Evolutionary conservation across 1,140 invertebrate genomes (phyloP), one percentile per base, ranked within the genome.

Genomic region (Eriocheir sinensis): DNA sequence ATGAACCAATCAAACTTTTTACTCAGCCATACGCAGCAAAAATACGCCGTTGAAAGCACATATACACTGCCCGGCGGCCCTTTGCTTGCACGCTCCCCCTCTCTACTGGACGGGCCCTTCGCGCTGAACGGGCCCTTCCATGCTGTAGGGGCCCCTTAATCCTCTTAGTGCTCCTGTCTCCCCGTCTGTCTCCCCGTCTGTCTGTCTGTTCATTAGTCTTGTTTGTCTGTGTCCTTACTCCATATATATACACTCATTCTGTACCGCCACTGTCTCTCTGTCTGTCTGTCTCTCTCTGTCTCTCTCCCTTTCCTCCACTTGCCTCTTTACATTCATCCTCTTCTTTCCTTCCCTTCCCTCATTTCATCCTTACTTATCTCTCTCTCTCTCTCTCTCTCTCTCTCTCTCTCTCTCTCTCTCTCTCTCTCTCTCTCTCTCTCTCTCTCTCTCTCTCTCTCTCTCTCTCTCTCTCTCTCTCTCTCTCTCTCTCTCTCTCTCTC

Each of bases 131-230:
- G n/a, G n/a, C n/a, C n/a, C n/a, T n/a, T n/a, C n/a, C n/a, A n/a
- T n/a, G n/a, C n/a, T n/a, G n/a, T n/a, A n/a, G n/a, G n/a, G n/a
- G n/a, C n/a, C n/a, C n/a, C n/a, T 21, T 72, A 72, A 72, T 72
- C 60, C 60, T 72, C 60, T 72, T 72, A 72, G 60, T 72, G 60
- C 6, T 21, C 60, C 83, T 86, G 83, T 86, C 83, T 86, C 30
- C 34, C 83, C 36, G 80, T 83, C n/a, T 83, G 80, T n/a, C 17
- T 38, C 12, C 30, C 80, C 30, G 17, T n/a, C 30, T n/a, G 3
- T n/a, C 30, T 83, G 27, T n/a, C n/a, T 83, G 80, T n/a, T n/a
- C n/a, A 8, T 34, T 12, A 12, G 30, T 38, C 80, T n/a, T 72
- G 60, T n/a, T 15, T n/a, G n/a, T 72, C 60, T 72, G 60, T 72